Evolutionary conservation across 2,113 vertebrate species (phyloP).

Genomic region (Zosterops hypoxanthus): DNA sequence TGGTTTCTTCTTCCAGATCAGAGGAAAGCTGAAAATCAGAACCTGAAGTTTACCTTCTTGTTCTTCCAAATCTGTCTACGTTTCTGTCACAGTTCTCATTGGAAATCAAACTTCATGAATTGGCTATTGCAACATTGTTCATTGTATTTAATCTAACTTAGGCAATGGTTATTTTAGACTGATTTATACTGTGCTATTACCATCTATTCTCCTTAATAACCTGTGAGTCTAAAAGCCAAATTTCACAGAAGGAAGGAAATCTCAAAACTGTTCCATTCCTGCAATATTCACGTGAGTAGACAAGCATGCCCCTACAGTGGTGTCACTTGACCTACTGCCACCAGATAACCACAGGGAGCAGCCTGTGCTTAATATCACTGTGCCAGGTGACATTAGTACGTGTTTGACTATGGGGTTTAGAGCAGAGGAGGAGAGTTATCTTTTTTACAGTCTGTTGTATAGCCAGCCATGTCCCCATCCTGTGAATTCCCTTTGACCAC

Average conservation of each 20-base stretch:
- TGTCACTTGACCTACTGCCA: neutral
- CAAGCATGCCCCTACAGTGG: fast-evolving
- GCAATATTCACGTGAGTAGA: neutral
- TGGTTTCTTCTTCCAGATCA: neutral
- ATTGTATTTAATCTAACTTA: neutral
- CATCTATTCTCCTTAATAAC: neutral
- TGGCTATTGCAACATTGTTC: neutral
- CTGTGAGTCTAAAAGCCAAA: neutral
- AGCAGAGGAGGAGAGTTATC: neutral
- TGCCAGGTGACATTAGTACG: neutral
- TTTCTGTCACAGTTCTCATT: neutral
- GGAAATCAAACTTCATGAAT: neutral
- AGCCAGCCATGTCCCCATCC: neutral
- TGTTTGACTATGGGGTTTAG: neutral
- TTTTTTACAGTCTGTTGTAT: neutral
- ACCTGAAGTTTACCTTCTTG: neutral
- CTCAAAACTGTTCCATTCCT: neutral
- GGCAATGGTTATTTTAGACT: neutral
- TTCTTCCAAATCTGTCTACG: neutral
- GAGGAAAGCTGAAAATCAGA: neutral
- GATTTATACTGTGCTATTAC: neutral
- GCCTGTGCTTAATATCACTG: neutral
- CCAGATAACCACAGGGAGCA: neutral
- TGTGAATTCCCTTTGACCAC: neutral
- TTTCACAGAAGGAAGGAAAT: neutral